These are phyloP conservation scores for Lasioglossum pauxillum DNA, from an alignment of 2,888 invertebrate species.

Conservation along the genomic window DNA sequence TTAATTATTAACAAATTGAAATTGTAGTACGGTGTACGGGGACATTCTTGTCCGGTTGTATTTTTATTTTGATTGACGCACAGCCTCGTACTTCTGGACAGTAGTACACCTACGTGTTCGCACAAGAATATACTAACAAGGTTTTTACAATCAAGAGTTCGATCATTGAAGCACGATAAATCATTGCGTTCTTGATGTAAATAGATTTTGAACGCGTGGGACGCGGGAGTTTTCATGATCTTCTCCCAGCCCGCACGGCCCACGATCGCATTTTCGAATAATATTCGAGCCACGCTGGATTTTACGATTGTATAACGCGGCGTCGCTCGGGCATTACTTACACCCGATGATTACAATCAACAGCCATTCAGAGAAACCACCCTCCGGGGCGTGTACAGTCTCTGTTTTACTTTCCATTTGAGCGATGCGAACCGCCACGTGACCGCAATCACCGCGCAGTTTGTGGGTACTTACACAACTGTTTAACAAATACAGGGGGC, in stretches of 20 bases:
- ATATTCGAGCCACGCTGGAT: constrained; percentile 58
- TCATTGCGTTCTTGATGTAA: constrained; percentile 15
- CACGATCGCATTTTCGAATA: background rate
- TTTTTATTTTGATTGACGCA: background rate
- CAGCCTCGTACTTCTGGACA: background rate
- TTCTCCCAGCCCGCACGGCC: background rate
- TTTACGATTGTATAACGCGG: constrained; percentile 67
- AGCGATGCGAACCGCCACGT: constrained; percentile 82
- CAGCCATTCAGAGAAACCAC: constrained; percentile 83
- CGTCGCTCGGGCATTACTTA: constrained; percentile 82
- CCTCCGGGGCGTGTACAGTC: constrained; percentile 73
- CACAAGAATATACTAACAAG: background rate
- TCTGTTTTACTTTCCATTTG: constrained; percentile 81
- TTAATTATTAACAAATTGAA: too few species aligned
- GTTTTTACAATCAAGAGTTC: too few species aligned
- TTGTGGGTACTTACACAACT: constrained; percentile 81
- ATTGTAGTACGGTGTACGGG: too few species aligned
- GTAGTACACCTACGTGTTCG: background rate
- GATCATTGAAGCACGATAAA: background rate
- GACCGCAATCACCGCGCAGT: constrained; percentile 83
- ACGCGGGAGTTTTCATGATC: constrained; percentile 26
- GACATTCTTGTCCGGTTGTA: background rate
- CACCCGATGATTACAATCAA: constrained; percentile 84
- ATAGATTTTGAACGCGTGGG: constrained; percentile 44
- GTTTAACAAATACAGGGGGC: constrained; percentile 78